These are phyloP conservation scores for Palythoa caribaeorum DNA, from an alignment of 92 coral and sea anemone species.

Conservation along the genomic window DNA sequence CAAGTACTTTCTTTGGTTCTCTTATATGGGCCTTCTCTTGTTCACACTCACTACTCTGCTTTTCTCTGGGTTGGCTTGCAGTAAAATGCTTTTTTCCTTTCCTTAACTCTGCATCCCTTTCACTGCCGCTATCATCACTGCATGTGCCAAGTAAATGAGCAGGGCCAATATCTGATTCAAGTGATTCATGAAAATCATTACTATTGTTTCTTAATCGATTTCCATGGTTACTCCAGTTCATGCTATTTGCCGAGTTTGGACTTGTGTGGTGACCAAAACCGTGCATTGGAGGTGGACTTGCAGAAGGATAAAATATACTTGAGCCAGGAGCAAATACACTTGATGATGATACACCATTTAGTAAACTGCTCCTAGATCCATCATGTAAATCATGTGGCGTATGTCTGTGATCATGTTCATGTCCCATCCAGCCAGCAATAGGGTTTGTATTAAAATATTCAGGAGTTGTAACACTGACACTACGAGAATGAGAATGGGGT, in stretches of 20 bases:
- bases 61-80: constrained; percentile 47
- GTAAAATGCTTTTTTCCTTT: constrained; percentile 50
- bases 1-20: constrained; percentile 7
- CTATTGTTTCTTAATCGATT: constrained; percentile 61
- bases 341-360: constrained; percentile 78
- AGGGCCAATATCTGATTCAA: constrained; percentile 76
- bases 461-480: constrained; percentile 74
- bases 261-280: constrained; percentile 79
- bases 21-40: constrained; percentile 37
- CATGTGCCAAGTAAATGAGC: constrained; percentile 63
- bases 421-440: constrained; percentile 88
- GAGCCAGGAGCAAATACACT: constrained; percentile 81
- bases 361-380: constrained; percentile 70
- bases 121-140: constrained; percentile 76
- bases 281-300: constrained; percentile 84
- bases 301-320: constrained; percentile 87
- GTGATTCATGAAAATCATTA: constrained; percentile 78
- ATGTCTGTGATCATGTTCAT: constrained; percentile 91
- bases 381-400: constrained; percentile 75
- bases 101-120: constrained; percentile 38
- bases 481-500: constrained; percentile 82
- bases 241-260: constrained; percentile 61
- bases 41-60: constrained; percentile 52
- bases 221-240: constrained; percentile 83
- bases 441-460: constrained; percentile 84